Base-by-base conservation (phyloP, 2,797 vertebrate species). In the Alca torda region DNA sequence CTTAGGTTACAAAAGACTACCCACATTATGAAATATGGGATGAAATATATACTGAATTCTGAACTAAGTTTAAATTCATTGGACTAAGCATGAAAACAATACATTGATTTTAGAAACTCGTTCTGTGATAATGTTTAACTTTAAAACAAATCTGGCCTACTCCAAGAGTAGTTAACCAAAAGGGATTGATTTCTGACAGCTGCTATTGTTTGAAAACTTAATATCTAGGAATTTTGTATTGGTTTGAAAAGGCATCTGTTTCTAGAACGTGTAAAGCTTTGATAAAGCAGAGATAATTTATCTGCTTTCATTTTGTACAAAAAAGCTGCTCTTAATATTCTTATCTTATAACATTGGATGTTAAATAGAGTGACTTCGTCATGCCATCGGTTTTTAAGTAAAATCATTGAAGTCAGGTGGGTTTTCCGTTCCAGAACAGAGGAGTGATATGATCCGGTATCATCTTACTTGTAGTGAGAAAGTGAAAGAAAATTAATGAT, bases 241-340 rank as follows among this genome's bases (percentile, higher is more conserved):
- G 65, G 64, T 92, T 95, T 94, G 59, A 95, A 95, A 92, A 51
- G 57, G 95, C 93, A 91, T 96, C 91, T 97, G 96, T 95, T 96
- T 95, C 90, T 92, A 93, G 85, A 96, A 94, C 1, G 80, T 95
- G 93, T 94, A 95, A 96, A 95, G 82, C 77, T 96, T 93, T 93
- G 92, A 94, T 95, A 95, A 84, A 88, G 56, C 65, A 94, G 76
- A 92, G 83, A 91, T 93, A 88, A 95, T 90, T 93, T 96, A 93
- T 89, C 76, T 93, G 80, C 85, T 97, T 95, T 96, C 87, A 75
- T 95, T 96, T 92, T 61, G 64, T 64, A 57, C 57, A 80, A 83
- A 72, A 93, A 95, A 95, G 86, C 96, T 96, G 94, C 81, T 95
- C 89, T 87, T 92, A 95, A 95, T 96, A 93, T 85, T 89, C 95